Percentiles rank a stretch among this genome's conserved stretches.
Evolutionary conservation across 2,113 vertebrate species (phyloP).

Genomic region (Laticauda laticaudata): DNA sequence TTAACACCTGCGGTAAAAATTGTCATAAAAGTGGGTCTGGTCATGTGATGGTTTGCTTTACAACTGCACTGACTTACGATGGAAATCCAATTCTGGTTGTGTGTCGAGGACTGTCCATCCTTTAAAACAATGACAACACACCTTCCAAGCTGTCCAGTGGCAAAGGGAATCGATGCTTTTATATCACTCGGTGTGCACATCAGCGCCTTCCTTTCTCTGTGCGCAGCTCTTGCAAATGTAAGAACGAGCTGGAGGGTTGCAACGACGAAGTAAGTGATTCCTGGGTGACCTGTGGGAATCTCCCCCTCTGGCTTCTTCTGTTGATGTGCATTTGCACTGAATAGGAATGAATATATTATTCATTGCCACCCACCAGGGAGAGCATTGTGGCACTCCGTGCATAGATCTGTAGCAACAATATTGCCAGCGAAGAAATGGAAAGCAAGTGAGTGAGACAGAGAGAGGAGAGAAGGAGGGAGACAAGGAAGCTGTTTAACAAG

Average conservation of each 20-base stretch:
- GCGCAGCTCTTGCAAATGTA: not conserved
- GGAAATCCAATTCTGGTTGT: not conserved
- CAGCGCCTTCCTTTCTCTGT: not conserved
- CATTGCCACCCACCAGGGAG: conserved; percentile 37
- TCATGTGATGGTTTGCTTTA: not conserved
- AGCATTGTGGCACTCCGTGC: not conserved
- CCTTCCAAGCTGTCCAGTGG: fast-evolving
- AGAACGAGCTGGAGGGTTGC: not conserved
- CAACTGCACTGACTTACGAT: not conserved
- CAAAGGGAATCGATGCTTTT: not conserved
- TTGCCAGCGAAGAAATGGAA: not conserved
- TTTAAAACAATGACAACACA: not conserved
- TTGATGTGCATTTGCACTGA: conserved; percentile 14
- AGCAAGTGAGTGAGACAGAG: not conserved
- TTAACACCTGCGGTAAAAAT: not conserved
- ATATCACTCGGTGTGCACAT: not conserved
- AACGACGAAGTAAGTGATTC: not conserved
- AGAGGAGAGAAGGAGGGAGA: not conserved
- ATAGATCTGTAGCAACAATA: not conserved
- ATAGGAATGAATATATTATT: conserved; percentile 28
- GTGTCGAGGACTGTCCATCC: not conserved
- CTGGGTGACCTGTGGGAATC: conserved; percentile 20
- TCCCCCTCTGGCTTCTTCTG: conserved; percentile 36
- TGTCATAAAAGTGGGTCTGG: not conserved
- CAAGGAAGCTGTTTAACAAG: not conserved